Percentiles rank a stretch among this genome's conserved stretches.
phyloP scores from a whole-genome alignment of 2,113 vertebrate species.

The Carassius auratus region DNA sequence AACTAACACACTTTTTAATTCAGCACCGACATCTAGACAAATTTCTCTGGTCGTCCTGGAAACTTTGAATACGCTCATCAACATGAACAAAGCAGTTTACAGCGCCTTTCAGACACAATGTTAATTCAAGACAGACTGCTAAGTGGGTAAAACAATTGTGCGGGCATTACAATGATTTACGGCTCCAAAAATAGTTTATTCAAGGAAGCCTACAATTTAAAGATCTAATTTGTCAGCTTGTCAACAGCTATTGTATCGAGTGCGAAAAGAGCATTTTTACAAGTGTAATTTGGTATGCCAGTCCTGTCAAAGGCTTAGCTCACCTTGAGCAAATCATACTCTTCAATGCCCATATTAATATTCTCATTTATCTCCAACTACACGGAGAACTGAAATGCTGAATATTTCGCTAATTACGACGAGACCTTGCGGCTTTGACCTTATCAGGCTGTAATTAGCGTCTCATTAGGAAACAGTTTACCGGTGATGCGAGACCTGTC shows the following conservation, averaged over 20 bases:
- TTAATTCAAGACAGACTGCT: background rate
- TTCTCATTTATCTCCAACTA: slow-evolving; percentile 15
- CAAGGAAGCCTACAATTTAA: background rate
- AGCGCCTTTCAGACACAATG: background rate
- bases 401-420: slow-evolving; percentile 44
- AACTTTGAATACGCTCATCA: background rate
- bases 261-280: background rate
- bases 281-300: background rate
- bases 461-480: slow-evolving; percentile 56
- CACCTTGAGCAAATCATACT: slow-evolving; percentile 27
- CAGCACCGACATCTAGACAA: background rate
- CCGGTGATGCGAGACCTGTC: slow-evolving; percentile 50
- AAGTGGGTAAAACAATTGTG: background rate
- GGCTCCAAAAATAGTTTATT: slow-evolving; percentile 6
- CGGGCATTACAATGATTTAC: slow-evolving; percentile 11
- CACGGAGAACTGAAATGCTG: slow-evolving; percentile 1
- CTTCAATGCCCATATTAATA: slow-evolving; percentile 31
- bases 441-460: slow-evolving; percentile 49
- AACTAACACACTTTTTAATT: slow-evolving; percentile 20
- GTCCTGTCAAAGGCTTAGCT: slow-evolving; percentile 12
- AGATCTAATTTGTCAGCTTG: slow-evolving; percentile 29
- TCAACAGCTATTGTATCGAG: slow-evolving; percentile 10
- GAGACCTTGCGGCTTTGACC: slow-evolving; percentile 39
- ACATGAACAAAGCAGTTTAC: background rate
- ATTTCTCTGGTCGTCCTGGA: slow-evolving; percentile 10